phyloP scores from a whole-genome alignment of 2,113 vertebrate species.

The Danio rerio region GRCz12tu NC_133189.1:39996501-39997000 shows the following conservation, averaged over 20 bases:
- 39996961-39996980: too few relatives aligned
- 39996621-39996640: slow-evolving; percentile 95
- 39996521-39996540: not conserved
- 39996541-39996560: not conserved
- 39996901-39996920: too few relatives aligned
- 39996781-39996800: too few relatives aligned
- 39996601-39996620: slow-evolving; percentile 95
- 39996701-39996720: slow-evolving; percentile 83
- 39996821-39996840: too few relatives aligned
- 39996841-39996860: too few relatives aligned
- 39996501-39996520: not conserved
- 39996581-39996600: slow-evolving; percentile 96
- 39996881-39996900: too few relatives aligned
- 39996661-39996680: slow-evolving; percentile 89
- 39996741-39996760: not conserved
- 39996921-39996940: too few relatives aligned
- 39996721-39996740: not conserved
- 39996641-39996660: slow-evolving; percentile 91
- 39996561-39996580: slow-evolving; percentile 94
- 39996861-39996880: too few relatives aligned
- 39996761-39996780: too few relatives aligned
- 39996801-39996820: too few relatives aligned
- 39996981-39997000: too few relatives aligned
- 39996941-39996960: too few relatives aligned
- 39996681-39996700: slow-evolving; percentile 91